Evolutionary conservation across 1,140 invertebrate genomes (phyloP).

Genomic region (Brachionus rubens): DNA sequence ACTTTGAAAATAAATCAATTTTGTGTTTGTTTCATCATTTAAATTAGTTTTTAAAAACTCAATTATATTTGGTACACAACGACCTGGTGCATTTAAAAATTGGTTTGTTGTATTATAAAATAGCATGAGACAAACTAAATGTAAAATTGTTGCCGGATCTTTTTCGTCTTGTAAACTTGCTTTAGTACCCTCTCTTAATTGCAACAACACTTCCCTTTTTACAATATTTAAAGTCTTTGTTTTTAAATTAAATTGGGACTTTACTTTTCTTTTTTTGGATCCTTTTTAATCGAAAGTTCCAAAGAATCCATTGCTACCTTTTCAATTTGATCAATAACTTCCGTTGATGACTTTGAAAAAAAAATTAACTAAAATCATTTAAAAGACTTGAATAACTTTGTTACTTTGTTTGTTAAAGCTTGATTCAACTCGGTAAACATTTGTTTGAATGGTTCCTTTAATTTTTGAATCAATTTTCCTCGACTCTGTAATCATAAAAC

Average conservation of each 20-base stretch:
- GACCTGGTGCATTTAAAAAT: slow-evolving; percentile 83
- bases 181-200: slow-evolving; percentile 63
- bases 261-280: slow-evolving; percentile 42
- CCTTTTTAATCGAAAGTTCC: slow-evolving; percentile 38
- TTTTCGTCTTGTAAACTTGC: slow-evolving; percentile 55
- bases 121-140: slow-evolving; percentile 74
- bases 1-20: slow-evolving; percentile 40
- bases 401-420: slow-evolving; percentile 11
- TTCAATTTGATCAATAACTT: slow-evolving; percentile 44
- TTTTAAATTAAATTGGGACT: background rate
- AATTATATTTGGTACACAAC: slow-evolving; percentile 78
- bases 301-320: slow-evolving; percentile 16
- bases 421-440: slow-evolving; percentile 29
- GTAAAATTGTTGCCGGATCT: slow-evolving; percentile 78
- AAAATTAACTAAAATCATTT: background rate
- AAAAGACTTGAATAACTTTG: background rate
- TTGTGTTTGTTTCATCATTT: slow-evolving; percentile 2
- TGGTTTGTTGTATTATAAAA: slow-evolving; percentile 74
- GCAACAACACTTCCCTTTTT: slow-evolving; percentile 65
- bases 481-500: no score
- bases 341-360: background rate
- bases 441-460: slow-evolving; percentile 34
- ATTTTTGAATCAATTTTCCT: slow-evolving; percentile 33
- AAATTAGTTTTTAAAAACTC: slow-evolving; percentile 37
- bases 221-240: background rate